Base-by-base conservation (phyloP, 2,797 vertebrate genomes). In the Enteromius thamalakanensis region DNA sequence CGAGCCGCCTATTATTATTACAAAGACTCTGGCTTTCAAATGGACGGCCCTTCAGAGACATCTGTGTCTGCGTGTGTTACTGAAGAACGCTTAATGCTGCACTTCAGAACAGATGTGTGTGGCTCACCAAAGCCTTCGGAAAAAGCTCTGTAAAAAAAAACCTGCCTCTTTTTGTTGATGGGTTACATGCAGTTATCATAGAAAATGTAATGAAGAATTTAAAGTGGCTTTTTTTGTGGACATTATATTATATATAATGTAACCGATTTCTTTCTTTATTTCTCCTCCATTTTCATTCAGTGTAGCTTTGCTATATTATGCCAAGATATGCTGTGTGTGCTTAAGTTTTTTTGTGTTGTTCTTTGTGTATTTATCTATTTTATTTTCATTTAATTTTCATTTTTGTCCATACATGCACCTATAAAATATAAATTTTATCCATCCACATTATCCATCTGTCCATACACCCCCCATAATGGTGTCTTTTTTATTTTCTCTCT, bases 1-100 rank as follows among this genome's bases (percentile, higher is more conserved):
- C 11, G 19, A 45, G 81, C 74, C 21, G 14, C 34, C 51, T 68
- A 58, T 69, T 77, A 77, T 83, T 77, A 70, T 55, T 65, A 29
- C 62, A 76, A 75, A 55, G 71, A 78, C 49, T 21, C 29, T 80
- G 83, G 76, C 67, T 64, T 72, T 71, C 74, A 71, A 49, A 23
- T 3, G 49, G 55, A 53, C 45, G 45, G 32, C 42, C 42, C 76
- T 79, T 76, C 53, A 81, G 79, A 81, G 74, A 55, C 81, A 76
- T 83, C 75, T 71, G 76, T 71, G 42, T 65, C 37, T 80, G 78
- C 64, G 71, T 86, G 84, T 79, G 74, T 65, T 69, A 62, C 49
- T 26, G 75, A 75, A 80, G 70, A 74, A 69, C 45, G 12, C 26
- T n/a, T 80, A 34, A 37, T 37, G 47, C 51, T 11, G 0, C 37